Conservation (phyloP, 2,797 vertebrate species). For the Enteromius thamalakanensis region DNA sequence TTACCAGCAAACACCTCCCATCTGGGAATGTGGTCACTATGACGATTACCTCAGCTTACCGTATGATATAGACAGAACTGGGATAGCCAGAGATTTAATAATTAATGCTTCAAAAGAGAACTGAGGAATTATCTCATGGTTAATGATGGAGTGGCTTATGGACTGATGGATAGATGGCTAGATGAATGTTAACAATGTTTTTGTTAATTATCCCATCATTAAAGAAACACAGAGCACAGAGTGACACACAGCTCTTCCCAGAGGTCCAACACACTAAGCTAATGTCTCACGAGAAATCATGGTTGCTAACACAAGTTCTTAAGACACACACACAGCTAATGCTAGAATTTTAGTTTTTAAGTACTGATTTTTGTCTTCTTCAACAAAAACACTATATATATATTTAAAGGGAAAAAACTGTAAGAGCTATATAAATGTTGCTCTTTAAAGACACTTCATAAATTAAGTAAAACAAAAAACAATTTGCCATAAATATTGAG, state of each 20-base stretch:
- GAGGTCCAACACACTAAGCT: conserved; percentile 33
- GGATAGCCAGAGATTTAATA: conserved; percentile 3
- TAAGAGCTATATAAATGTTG: neutral
- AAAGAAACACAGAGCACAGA: conserved; percentile 52
- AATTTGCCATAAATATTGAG: neutral
- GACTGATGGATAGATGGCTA: neutral
- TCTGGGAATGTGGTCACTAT: conserved; percentile 51
- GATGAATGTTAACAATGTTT: conserved; percentile 55
- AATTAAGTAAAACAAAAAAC: neutral
- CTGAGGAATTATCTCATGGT: conserved; percentile 12
- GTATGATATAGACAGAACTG: neutral
- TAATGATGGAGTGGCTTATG: neutral
- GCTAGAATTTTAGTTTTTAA: neutral
- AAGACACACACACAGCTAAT: neutral
- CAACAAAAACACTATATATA: neutral
- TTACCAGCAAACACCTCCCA: conserved; percentile 40
- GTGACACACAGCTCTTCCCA: conserved; percentile 44
- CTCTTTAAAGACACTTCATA: neutral
- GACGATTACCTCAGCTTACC: conserved; percentile 51
- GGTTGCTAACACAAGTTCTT: conserved; percentile 49
- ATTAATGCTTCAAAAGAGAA: neutral
- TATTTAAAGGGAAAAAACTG: no score
- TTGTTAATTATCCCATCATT: conserved; percentile 59
- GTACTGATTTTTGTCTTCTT: neutral
- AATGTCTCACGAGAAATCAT: conserved; percentile 40